A percentile compares a stretch with the other conserved stretches of the same genome.
phyloP scores from a whole-genome alignment of 2,113 vertebrate species.

The Phrynosoma platyrhinos region DNA sequence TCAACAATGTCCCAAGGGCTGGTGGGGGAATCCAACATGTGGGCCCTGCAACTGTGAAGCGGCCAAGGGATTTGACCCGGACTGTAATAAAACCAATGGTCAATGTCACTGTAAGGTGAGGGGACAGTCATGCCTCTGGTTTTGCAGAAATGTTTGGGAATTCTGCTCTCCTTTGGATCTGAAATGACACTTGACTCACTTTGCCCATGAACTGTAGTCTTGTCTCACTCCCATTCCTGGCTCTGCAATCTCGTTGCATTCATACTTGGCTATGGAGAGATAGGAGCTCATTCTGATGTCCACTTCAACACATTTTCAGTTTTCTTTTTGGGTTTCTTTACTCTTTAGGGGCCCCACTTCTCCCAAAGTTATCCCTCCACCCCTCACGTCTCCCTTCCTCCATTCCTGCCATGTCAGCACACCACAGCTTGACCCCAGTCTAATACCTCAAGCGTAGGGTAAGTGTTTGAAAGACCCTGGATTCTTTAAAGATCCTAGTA shows the following conservation, averaged over 20 bases:
- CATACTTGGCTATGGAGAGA: constrained; percentile 18
- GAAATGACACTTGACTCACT: background rate
- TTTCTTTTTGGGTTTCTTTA: background rate
- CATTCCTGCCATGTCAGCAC: background rate
- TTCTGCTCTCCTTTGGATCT: background rate
- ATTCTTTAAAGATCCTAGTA: background rate
- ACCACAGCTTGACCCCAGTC: background rate
- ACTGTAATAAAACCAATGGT: constrained; percentile 95
- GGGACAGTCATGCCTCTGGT: background rate
- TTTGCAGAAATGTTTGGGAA: background rate
- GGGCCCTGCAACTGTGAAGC: constrained; percentile 95
- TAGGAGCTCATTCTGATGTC: background rate
- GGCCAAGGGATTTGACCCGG: constrained; percentile 91
- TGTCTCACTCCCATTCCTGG: constrained; percentile 10
- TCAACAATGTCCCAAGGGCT: constrained; percentile 95
- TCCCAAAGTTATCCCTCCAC: background rate
- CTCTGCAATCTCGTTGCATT: background rate
- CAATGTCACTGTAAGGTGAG: constrained; percentile 96
- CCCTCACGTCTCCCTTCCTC: too few relatives aligned
- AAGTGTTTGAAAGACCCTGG: background rate
- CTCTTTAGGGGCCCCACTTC: background rate
- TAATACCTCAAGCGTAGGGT: background rate
- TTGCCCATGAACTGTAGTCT: background rate
- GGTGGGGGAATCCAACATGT: constrained; percentile 95
- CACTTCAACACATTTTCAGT: background rate